Evolutionary conservation across 2,888 invertebrate genomes (phyloP).

Genomic region (Formica aserva): DNA sequence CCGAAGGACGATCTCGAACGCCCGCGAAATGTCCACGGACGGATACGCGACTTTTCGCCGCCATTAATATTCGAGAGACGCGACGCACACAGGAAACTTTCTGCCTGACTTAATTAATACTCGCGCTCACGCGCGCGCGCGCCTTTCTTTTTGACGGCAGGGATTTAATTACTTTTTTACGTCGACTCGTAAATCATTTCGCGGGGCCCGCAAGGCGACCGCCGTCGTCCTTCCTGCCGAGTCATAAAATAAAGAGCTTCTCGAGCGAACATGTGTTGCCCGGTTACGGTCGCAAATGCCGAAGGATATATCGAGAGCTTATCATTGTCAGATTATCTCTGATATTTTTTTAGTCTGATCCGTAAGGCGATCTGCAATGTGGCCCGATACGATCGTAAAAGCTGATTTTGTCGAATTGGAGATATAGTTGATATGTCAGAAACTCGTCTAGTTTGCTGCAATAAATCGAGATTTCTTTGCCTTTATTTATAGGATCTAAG

Average conservation of each 20-base stretch:
- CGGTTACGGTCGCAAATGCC: conserved; percentile 18
- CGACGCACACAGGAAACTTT: conserved; percentile 63
- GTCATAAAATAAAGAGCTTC: conserved; percentile 80
- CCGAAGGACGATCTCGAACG: conserved; percentile 49
- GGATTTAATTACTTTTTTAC: conserved; percentile 85
- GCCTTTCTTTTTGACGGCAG: conserved; percentile 73
- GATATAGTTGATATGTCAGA: background rate
- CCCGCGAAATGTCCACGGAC: conserved; percentile 30
- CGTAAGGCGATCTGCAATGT: background rate
- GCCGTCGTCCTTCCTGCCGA: conserved; percentile 78
- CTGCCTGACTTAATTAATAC: conserved; percentile 82
- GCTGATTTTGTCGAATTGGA: background rate
- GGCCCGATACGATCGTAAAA: background rate
- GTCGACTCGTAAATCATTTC: conserved; percentile 83
- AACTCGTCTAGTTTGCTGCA: background rate
- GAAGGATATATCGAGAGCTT: conserved; percentile 27
- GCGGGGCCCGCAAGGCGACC: conserved; percentile 63
- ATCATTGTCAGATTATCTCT: conserved; percentile 39
- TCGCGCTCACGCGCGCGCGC: conserved; percentile 61
- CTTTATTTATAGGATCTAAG: background rate
- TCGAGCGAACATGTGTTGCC: conserved; percentile 47
- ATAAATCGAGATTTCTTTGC: background rate
- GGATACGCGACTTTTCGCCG: conserved; percentile 72
- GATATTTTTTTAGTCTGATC: conserved; percentile 17
- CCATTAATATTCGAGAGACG: conserved; percentile 78